Evolutionary conservation across 37 sponge, comb jelly and placozoan genomes (phyloP), one percentile per base, ranked within the genome.

Genomic region (Theonella swinhoei): DNA sequence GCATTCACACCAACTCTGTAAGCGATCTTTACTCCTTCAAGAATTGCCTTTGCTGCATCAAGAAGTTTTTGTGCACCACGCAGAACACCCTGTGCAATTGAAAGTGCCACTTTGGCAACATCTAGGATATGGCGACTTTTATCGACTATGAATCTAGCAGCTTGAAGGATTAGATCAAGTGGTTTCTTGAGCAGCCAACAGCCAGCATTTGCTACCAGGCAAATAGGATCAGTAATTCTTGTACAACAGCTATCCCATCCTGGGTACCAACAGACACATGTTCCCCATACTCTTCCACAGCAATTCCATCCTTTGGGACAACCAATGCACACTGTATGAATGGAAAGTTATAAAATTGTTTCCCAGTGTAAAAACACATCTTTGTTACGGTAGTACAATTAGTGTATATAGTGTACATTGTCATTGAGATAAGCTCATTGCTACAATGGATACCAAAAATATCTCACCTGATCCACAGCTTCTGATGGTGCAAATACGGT

Each of bases 281-380:
- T 37, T 1, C 83, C 74, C 75, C 83, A 83, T 9, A 74, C 83
- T 74, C n/a, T 72, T 4, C 2, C 66, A 19, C 72, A 68, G n/a
- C 83, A 83, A 17, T 33, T 70, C 25, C 60, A 43, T 1, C 72
- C 72, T 42, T 43, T 38, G 33, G 62, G 25, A 60, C 70, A 83
- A 4, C 42, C 42, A 61, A 72, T 62, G 25, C 83, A 83, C 19
- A 74, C 83, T 83, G 47, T 14, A 70, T 20, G 3, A 25, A 43
- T 29, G 24, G 7, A 62, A 42, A 42, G 17, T 20, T 58, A 58
- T 26, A 66, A 66, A 26, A 66, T 7, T 66, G 8, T 25, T 24
- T 7, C 8, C 17, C 19, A 66, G 20, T 7, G 8, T 66, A 7
- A n/a, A n/a, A n/a, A n/a, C n/a, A n/a, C n/a, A n/a, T n/a, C n/a